Evolutionary conservation across 2,888 invertebrate genomes (phyloP), one percentile per base, ranked within the genome.

Genomic region (Drosophila niveifrons): DNA sequence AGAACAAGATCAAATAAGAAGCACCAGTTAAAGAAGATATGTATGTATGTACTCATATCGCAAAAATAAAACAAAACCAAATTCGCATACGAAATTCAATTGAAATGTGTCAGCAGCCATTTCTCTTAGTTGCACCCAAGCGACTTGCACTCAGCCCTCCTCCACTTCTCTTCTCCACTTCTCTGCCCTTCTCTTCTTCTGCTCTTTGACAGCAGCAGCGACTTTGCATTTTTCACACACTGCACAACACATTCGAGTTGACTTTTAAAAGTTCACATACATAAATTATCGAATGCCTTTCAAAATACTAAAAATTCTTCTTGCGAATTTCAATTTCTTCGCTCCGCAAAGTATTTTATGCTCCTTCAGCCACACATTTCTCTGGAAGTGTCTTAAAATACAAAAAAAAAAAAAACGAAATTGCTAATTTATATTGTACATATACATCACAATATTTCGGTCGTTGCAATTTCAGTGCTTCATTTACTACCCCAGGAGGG

Each of bases 61-160:
- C 4, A 23, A 1, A 23, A 23, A 23, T 23, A 3, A 23, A 23
- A 23, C 23, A 23, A 23, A 23, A 23, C 23, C 10, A 31, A 51
- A 52, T 44, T 58, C 67, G 18, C 62, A 55, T 53, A 51, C 47
- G 36, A 70, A 82, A 80, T 85, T 86, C 89, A 86, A 83, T 82
- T 77, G 57, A 73, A 82, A 86, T 83, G 77, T 80, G 77, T 88
- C 89, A 80, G 84, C 89, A 80, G 84, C 62, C 51, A 70, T 82
- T 73, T 86, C 55, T 86, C 67, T 70, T 64, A 62, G 31, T 43
- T 64, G 23, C 65, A 59, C 66, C 59, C 52, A 58, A 28, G 55
- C 23, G 50, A 50, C 75, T 74, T 61, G 18, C 51, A 67, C 56
- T 57, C 75, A 68, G 59, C 10, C 0, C 15, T 0, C 39, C 28